phyloP scores from a whole-genome alignment of 2,113 vertebrate genomes.

The Mastomys natalensis region DNA sequence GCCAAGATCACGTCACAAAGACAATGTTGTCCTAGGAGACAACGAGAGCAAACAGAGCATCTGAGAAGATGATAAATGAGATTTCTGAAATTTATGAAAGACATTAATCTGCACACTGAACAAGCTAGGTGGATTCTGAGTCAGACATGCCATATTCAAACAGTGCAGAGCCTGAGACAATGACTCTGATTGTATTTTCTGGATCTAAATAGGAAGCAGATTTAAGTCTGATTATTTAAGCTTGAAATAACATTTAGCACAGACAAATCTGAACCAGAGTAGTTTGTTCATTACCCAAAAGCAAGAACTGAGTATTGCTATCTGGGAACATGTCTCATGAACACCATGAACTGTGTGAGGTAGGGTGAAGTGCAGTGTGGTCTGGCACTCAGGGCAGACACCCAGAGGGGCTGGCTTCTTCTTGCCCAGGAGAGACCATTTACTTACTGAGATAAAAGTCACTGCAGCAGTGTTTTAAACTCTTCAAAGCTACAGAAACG shows the following conservation, averaged over 20 bases:
- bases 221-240: conserved; percentile 22
- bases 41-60: background rate
- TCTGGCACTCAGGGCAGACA: rapidly evolving
- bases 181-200: background rate
- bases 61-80: conserved; percentile 5
- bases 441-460: background rate
- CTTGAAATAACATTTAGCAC: conserved; percentile 21
- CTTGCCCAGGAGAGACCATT: background rate
- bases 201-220: conserved; percentile 10
- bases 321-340: background rate
- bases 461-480: background rate
- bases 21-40: background rate
- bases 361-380: background rate
- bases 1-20: background rate
- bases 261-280: conserved; percentile 35
- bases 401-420: background rate
- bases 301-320: background rate
- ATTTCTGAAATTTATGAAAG: background rate
- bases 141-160: background rate
- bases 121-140: background rate
- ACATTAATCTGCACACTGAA: background rate
- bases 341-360: background rate
- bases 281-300: background rate
- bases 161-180: conserved; percentile 11
- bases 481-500: background rate